A percentile compares a stretch with the other conserved stretches of the same genome.
phyloP scores from a whole-genome alignment of 2,113 vertebrate species.

The Acrocephalus kingi region DNA sequence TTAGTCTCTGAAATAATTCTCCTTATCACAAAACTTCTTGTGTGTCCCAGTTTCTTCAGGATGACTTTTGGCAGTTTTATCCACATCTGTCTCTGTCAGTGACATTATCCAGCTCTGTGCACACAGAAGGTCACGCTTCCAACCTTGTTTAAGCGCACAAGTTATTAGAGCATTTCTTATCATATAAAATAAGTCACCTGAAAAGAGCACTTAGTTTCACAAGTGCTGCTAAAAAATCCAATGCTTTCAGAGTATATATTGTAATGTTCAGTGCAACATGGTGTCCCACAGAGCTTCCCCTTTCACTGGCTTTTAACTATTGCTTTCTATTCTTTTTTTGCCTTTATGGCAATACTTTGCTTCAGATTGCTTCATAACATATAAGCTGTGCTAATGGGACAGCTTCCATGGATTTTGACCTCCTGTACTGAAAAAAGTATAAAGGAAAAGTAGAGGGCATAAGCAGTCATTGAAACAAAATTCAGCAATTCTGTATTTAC shows the following conservation, averaged over 20 bases:
- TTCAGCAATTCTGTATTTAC: not conserved
- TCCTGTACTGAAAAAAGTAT: not conserved
- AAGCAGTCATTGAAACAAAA: not conserved
- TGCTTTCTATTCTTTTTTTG: not conserved
- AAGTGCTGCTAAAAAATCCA: not conserved
- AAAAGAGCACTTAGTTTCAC: not conserved
- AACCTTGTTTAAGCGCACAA: not conserved
- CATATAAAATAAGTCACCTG: not conserved
- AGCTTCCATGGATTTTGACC: not conserved
- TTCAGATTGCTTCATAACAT: not conserved
- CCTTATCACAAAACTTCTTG: not conserved
- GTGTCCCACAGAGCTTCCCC: not conserved
- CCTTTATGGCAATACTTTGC: not conserved
- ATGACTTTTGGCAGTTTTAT: not conserved
- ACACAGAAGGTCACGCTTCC: not conserved
- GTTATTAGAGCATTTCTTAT: slow-evolving; percentile 7
- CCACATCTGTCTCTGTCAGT: not conserved
- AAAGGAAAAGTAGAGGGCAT: not conserved
- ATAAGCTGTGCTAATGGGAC: not conserved
- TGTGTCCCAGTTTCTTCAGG: not conserved
- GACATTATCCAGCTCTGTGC: not conserved
- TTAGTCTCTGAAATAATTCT: not conserved
- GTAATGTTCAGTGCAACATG: not conserved
- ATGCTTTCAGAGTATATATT: not conserved
- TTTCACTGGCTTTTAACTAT: not conserved